These are phyloP conservation scores for Drosophila ironensis DNA, from an alignment of 1,140 invertebrate genomes.

Conservation along the genomic window DNA sequence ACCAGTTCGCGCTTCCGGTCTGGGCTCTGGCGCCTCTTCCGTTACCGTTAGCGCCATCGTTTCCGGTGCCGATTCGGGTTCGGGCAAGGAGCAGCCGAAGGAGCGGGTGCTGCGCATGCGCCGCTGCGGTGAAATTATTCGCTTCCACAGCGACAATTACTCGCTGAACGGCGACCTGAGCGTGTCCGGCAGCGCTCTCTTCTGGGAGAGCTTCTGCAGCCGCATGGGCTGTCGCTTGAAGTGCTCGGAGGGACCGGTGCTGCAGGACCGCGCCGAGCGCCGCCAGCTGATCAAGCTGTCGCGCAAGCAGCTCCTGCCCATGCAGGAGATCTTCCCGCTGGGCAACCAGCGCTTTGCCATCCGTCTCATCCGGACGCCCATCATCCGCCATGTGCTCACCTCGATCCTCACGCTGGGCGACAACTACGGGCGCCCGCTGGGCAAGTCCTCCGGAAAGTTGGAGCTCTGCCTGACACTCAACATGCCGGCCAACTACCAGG, in stretches of 20 bases:
- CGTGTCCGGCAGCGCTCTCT: slow-evolving; percentile 9
- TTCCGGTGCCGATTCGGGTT: no score
- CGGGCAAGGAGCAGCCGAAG: neutral
- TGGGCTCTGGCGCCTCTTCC: no score
- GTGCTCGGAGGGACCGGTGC: neutral
- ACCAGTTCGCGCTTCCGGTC: no score
- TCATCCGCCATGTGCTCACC: slow-evolving; percentile 28
- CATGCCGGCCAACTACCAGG: neutral
- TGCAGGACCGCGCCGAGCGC: slow-evolving; percentile 9
- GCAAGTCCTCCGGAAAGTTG: neutral
- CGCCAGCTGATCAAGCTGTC: slow-evolving; percentile 20
- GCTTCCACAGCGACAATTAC: slow-evolving; percentile 25
- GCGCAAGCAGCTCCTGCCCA: slow-evolving; percentile 35
- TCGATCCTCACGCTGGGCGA: slow-evolving; percentile 4
- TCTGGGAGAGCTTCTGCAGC: slow-evolving; percentile 24
- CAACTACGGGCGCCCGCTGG: slow-evolving; percentile 21
- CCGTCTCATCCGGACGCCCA: slow-evolving; percentile 34
- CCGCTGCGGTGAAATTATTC: slow-evolving; percentile 47
- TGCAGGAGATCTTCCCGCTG: neutral
- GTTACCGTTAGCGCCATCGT: no score
- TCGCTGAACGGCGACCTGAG: slow-evolving; percentile 38
- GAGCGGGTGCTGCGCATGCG: neutral
- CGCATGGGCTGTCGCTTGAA: slow-evolving; percentile 14
- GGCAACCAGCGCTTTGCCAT: slow-evolving; percentile 35
- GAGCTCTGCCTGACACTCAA: slow-evolving; percentile 9